Base-by-base conservation (phyloP, 2,888 invertebrate genomes). In the Latrodectus hesperus region DNA sequence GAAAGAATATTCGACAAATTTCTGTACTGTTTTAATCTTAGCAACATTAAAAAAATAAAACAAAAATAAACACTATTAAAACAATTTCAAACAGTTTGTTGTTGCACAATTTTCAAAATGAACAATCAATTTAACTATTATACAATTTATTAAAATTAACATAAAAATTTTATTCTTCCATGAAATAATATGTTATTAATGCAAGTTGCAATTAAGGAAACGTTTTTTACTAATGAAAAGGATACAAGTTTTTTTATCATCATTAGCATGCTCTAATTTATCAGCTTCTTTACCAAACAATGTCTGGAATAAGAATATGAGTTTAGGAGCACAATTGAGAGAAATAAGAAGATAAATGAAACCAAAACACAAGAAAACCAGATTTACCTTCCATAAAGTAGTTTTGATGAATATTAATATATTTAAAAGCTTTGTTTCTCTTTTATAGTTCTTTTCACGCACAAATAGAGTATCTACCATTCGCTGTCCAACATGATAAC, bases 231-330 rank as follows among this genome's bases (percentile, higher is more conserved):
- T 51, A 65, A 52, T 8, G 12, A 11, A 84, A 92, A 92, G 92
- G 92, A 92, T 92, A 94, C 94, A 99, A 0, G 98, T 99, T 90
- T 96, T 95, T 91, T 99, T 98, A 93, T 99, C 99, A 93, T 99
- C 99, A 93, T 99, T 99, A 5, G 99, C 98, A 93, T 99, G 98
- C 92, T 99, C 99, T 90, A 99, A 92, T 92, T 99, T 99, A 92
- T 99, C 99, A 55, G 99, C 99, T 93, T 99, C 99, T 91, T 97
- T 96, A 2, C 99, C 99, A 94, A 99, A 99, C 26, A 99, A 93
- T 79, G 96, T 96, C 95, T 96, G 92, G 79, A 94, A 93, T 9
- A 38, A 71, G 2, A 51, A 26, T 55, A 55, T 10, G 8, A 72
- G 4, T 49, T 16, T 72, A 72, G 11, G 11, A 26, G 17, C 6